Evolutionary conservation across 2,888 invertebrate species (phyloP), one percentile per base, ranked within the genome.

Genomic region (Phanerotoma sp.): DNA sequence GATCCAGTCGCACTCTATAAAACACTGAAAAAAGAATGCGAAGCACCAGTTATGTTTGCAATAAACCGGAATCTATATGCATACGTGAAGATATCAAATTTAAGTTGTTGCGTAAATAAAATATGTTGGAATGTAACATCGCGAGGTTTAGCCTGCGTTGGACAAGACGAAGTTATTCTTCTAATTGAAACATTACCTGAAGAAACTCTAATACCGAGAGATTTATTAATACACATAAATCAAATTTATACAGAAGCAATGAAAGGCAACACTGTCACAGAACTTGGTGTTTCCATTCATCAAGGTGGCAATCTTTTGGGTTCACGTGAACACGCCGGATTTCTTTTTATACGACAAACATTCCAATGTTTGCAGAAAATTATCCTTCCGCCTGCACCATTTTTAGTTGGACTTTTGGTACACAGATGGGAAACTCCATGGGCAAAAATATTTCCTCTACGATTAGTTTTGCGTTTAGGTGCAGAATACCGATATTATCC

Each of bases 401-500:
- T 85, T 72, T 78, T 93, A 44, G 84, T 92, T 59, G 92, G 86
- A 0, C 82, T 93, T 57, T 80, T 93, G 42, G 85, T 93, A 50
- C 90, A 91, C 74, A 85, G 83, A 64, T 88, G 87, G 87, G 89
- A 90, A 78, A 84, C 85, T 3, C 88, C 89, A 1, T 90, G 89
- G 89, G 93, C 91, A 2, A 89, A 90, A 78, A 83, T 91, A 41
- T 87, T 91, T 69, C 87, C 87, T 1, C 71, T 87, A 33, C 81
- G 93, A 10, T 78, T 93, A 28, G 82, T 92, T 70, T 77, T 93
- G 48, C 82, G 93, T 55, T 79, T 93, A 28, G 93, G 93, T 3
- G 91, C 91, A 3, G 90, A 92, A 73, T 91, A 87, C 77, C 84
- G 91, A 58, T 92, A 91, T 71, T 93, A 93, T 77, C 93, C 93